Conservation (phyloP, 2,113 vertebrate genomes). For the Chunga burmeisteri region DNA sequence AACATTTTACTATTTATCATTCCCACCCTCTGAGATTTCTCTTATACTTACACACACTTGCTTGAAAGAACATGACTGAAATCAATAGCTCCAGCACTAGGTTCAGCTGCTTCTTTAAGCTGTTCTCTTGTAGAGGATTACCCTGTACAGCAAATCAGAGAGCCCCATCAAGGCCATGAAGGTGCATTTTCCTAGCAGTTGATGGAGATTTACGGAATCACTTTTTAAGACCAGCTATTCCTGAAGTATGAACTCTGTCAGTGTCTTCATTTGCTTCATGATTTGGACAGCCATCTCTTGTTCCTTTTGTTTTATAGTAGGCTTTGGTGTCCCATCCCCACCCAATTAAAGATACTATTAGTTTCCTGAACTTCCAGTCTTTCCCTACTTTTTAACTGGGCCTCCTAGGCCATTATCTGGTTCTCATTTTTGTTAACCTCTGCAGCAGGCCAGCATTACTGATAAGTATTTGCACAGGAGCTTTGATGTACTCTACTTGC, state of each 20-base stretch:
- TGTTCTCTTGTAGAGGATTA: neutral
- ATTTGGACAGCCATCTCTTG: neutral
- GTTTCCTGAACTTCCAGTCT: neutral
- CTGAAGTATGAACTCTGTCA: neutral
- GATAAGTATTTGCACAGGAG: neutral
- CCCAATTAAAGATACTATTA: neutral
- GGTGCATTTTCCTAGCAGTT: neutral
- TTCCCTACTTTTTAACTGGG: neutral
- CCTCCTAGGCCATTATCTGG: neutral
- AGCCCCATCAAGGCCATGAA: neutral
- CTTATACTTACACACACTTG: neutral
- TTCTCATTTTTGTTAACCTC: neutral
- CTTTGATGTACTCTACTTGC: neutral
- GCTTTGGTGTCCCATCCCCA: too few relatives aligned
- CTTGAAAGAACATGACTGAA: neutral
- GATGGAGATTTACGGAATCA: neutral
- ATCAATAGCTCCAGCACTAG: neutral
- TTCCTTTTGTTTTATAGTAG: neutral
- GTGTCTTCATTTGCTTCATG: neutral
- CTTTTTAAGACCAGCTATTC: neutral
- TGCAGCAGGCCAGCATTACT: neutral
- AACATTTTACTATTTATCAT: neutral
- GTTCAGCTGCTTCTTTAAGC: neutral
- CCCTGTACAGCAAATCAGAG: neutral
- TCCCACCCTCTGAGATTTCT: neutral